These are phyloP conservation scores for Seira musarum DNA, from an alignment of 2,888 invertebrate genomes.

Conservation along the genomic window DNA sequence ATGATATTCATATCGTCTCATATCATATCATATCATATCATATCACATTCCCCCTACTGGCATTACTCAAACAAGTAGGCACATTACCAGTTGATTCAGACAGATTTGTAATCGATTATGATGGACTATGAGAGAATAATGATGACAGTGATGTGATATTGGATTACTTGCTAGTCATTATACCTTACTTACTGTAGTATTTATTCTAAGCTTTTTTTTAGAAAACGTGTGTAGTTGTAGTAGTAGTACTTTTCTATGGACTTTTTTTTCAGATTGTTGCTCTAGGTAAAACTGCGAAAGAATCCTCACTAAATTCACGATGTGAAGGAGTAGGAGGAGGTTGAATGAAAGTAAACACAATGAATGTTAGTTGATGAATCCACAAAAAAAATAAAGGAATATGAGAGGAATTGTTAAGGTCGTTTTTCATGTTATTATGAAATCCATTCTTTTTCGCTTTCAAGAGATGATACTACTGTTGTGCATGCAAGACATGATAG, in stretches of 20 bases:
- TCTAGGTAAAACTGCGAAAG: too few relatives aligned
- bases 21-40: background rate
- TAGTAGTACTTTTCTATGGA: too few relatives aligned
- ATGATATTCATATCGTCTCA: background rate
- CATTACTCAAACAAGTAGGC: background rate
- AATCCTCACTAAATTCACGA: too few relatives aligned
- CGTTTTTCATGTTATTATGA: constrained; percentile 12
- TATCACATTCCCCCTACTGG: background rate
- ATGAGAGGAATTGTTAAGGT: constrained; percentile 2
- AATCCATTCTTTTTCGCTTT: background rate
- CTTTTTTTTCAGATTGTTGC: too few relatives aligned
- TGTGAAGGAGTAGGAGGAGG: too few relatives aligned
- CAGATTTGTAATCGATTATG: constrained; percentile 42
- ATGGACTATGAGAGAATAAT: constrained; percentile 45
- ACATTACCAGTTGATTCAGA: constrained; percentile 30
- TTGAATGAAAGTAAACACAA: background rate
- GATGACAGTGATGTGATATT: constrained; percentile 35
- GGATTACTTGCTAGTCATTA: background rate
- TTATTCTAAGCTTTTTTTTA: too few relatives aligned
- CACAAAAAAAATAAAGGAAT: background rate
- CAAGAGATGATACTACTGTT: constrained; percentile 1
- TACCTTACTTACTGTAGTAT: too few relatives aligned
- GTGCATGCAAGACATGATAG: background rate
- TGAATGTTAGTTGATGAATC: background rate
- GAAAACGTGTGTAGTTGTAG: too few relatives aligned